phyloP scores from a whole-genome alignment of 2,888 invertebrate species.

The Drymonia ruficornis region DNA sequence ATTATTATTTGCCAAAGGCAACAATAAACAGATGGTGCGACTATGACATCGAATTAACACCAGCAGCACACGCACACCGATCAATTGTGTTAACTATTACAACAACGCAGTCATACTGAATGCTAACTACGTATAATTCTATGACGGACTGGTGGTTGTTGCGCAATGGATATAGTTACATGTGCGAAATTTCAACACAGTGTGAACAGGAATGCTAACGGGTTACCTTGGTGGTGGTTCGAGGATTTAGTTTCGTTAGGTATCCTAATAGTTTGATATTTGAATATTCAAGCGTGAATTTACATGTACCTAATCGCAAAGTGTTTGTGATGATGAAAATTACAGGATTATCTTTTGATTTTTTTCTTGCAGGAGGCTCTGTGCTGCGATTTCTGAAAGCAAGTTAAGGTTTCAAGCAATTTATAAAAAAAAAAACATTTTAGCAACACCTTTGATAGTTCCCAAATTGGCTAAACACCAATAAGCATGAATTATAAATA shows the following conservation, averaged over 20 bases:
- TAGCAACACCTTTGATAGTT: too few relatives aligned
- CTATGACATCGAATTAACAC: constrained; percentile 40
- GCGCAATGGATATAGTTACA: constrained; percentile 51
- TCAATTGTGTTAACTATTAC: constrained; percentile 55
- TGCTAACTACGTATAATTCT: constrained; percentile 59
- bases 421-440: too few relatives aligned
- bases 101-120: constrained; percentile 54
- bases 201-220: constrained; percentile 20
- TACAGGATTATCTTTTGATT: too few relatives aligned
- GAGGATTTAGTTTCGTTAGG: constrained; percentile 10
- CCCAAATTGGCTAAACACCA: too few relatives aligned
- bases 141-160: constrained; percentile 43
- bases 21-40: constrained; percentile 6
- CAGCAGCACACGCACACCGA: constrained; percentile 28
- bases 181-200: constrained; percentile 33
- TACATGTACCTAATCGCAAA: too few relatives aligned
- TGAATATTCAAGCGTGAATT: neutral
- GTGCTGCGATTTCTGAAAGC: too few relatives aligned
- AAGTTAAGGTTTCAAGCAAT: too few relatives aligned
- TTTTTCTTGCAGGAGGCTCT: too few relatives aligned
- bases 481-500: too few relatives aligned
- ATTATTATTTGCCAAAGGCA: neutral
- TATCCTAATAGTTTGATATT: neutral
- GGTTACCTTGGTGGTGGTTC: constrained; percentile 13
- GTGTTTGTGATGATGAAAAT: too few relatives aligned